Percentiles rank a stretch among this genome's conserved stretches.
These are phyloP conservation scores for Prionchulus punctatus DNA, from an alignment of 2,888 invertebrate species.

Conservation along the genomic window DNA sequence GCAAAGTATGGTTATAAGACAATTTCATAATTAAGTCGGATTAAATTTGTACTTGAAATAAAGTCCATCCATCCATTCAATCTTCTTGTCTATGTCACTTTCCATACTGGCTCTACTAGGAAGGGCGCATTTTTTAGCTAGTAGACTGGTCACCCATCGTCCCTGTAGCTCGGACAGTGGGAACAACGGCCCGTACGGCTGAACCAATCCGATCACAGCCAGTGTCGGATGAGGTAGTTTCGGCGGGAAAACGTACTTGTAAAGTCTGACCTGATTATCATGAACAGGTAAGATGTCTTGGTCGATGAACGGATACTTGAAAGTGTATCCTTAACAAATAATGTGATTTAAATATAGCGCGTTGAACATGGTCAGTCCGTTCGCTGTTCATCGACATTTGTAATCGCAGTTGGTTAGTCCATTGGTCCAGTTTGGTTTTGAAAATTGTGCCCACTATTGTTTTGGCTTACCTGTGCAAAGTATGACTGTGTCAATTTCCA, in stretches of 20 bases:
- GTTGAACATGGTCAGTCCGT: too few relatives aligned
- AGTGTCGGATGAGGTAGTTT: slow-evolving; percentile 20
- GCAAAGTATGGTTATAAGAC: too few relatives aligned
- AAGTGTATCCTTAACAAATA: too few relatives aligned
- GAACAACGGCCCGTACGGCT: slow-evolving; percentile 37
- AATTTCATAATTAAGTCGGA: too few relatives aligned
- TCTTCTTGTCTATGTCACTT: slow-evolving; percentile 29
- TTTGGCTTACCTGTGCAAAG: too few relatives aligned
- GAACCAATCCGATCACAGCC: slow-evolving; percentile 32
- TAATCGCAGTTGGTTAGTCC: too few relatives aligned
- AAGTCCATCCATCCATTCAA: slow-evolving; percentile 20
- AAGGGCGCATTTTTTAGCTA: not conserved
- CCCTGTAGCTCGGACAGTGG: slow-evolving; percentile 37
- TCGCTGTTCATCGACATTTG: too few relatives aligned
- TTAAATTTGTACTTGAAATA: slow-evolving; percentile 21
- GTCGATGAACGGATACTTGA: not conserved
- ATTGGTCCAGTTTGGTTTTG: too few relatives aligned
- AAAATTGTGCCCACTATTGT: too few relatives aligned
- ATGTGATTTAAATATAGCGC: too few relatives aligned
- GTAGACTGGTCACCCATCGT: too few relatives aligned
- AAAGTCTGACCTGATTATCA: too few relatives aligned
- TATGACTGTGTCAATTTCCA: slow-evolving; percentile 28
- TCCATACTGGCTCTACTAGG: slow-evolving; percentile 22
- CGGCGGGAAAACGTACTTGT: slow-evolving; percentile 12
- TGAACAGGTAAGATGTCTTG: not conserved